Base-by-base conservation (phyloP, 2,888 invertebrate genomes). In the Dryococelus australis region DNA sequence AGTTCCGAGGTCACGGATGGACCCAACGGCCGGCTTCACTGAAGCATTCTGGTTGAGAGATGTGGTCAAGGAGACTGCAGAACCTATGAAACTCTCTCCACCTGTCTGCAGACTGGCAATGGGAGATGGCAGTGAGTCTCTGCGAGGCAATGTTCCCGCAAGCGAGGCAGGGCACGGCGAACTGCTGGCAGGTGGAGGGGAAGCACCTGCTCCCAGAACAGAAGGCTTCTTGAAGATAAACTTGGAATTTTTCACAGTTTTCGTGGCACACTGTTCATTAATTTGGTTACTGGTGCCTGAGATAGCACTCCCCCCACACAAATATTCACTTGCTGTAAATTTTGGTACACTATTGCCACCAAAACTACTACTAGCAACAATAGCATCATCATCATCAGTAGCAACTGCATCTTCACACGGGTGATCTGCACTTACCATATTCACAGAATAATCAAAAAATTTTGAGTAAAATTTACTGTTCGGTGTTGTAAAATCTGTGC, bases 161-260 rank as follows among this genome's bases (percentile, higher is more conserved):
- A 24, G 12, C 26, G 35, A 35, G 16, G 43, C 5, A 16, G 35
- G 43, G 35, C 12, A 43, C 9, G 16, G 16, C 10, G 43, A 83
- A 35, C 43, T 43, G 20, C 20, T 83, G 26, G 35, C 43, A 28
- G 26, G 13, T 24, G 13, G n/a, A 28, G 28, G 26, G 9, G 35
- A 24, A 9, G 43, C 43, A 43, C 26, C 26, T 24, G 3, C 24
- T 24, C 28, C 83, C 28, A 83, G 13, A 83, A 43, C 83, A 10
- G 83, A 83, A 83, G 83, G 83, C 24, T 83, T 83, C 28, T 83
- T 83, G 43, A 83, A 83, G n/a, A 28, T 43, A 28, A 83, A 83
- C 35, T 83, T 83, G 8, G 83, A 83, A 43, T 20, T 83, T 83
- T 83, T 83, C 8, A 35, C 83, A 6, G 35, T 8, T 28, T 83